phyloP scores from a whole-genome alignment of 2,888 invertebrate species.

The Aphodius sticticus region DNA sequence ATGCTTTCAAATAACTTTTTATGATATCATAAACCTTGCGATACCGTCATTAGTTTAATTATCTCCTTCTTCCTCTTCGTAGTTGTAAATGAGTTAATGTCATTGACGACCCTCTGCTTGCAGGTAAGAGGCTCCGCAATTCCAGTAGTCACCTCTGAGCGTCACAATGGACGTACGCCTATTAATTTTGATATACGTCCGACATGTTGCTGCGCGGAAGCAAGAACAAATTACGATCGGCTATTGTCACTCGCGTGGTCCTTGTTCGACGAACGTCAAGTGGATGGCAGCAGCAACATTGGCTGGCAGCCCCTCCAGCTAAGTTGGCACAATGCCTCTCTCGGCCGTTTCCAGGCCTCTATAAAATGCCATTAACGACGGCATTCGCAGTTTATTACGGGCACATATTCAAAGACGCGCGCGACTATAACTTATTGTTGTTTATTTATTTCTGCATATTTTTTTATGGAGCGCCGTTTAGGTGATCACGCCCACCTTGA shows the following conservation, averaged over 20 bases:
- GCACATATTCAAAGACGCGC: not conserved
- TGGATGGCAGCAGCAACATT: not conserved
- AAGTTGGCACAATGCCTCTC: not conserved
- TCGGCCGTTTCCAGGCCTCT: not conserved
- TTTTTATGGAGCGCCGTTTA: not conserved
- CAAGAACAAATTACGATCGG: conserved; percentile 20
- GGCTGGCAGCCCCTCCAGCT: not conserved
- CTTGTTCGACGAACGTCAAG: conserved; percentile 16
- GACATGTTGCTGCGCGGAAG: conserved; percentile 15
- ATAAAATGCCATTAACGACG: not conserved
- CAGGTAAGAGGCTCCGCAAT: not conserved
- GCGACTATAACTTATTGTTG: not conserved
- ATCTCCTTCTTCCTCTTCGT: not conserved
- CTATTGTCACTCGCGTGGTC: conserved; percentile 17
- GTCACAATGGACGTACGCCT: conserved; percentile 13
- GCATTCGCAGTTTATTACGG: not conserved
- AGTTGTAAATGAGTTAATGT: not conserved
- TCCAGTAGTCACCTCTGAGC: conserved; percentile 14
- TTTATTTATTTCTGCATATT: not conserved
- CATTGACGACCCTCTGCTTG: not conserved
- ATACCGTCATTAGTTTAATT: not conserved
- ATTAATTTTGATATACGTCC: conserved; percentile 24
- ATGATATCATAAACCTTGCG: no score
- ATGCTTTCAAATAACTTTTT: no score
- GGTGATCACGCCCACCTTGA: not conserved